Evolutionary conservation across 1,140 invertebrate genomes (phyloP), one percentile per base, ranked within the genome.

Genomic region (Bursaphelenchus mucronatus): DNA sequence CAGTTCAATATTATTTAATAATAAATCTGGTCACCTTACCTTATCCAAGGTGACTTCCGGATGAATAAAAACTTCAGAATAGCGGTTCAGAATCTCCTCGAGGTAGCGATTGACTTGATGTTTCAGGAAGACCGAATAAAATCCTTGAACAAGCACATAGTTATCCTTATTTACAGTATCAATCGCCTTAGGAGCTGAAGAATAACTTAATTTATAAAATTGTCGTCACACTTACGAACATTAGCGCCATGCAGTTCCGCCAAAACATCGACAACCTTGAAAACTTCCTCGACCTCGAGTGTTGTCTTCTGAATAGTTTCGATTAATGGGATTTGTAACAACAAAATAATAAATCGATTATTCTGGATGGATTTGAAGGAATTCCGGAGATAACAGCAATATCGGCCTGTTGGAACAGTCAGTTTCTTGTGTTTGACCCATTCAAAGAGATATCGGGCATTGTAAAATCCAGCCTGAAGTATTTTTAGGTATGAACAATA

Each of bases 371-470:
- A 39, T n/a, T 40, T 19, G 40, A 13, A 44, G 2, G 11, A 44
- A 30, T 59, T 59, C 40, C 57, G 57, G 11, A 59, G 2, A 9
- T 44, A 59, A 39, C 41, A 59, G 47, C 41, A 3, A 39, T 41
- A 59, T 11, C 11, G 40, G 39, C 57, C 57, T 30, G 40, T 39
- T 15, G 43, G 43, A 30, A 39, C 57, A 6, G 41, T 59, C 0
- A 59, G 41, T 59, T 50, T 11, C n/a, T 17, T 11, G 30, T 59
- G 40, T 59, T 59, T 59, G 1, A 59, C 5, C 13, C 30, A 58
- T 64, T 64, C 63, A 39, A 44, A 51, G 3, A 64, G 10, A 51
- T 63, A 64, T 10, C 63, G 63, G 43, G 55, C 30, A 51, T 64
- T 64, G 41, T 57, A 64, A 43, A 64, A 64, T 21, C 63, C 63